A percentile compares a stretch with the other conserved stretches of the same genome.
phyloP scores from a whole-genome alignment of 2,888 invertebrate species.

The Tenthredo distinguenda region DNA sequence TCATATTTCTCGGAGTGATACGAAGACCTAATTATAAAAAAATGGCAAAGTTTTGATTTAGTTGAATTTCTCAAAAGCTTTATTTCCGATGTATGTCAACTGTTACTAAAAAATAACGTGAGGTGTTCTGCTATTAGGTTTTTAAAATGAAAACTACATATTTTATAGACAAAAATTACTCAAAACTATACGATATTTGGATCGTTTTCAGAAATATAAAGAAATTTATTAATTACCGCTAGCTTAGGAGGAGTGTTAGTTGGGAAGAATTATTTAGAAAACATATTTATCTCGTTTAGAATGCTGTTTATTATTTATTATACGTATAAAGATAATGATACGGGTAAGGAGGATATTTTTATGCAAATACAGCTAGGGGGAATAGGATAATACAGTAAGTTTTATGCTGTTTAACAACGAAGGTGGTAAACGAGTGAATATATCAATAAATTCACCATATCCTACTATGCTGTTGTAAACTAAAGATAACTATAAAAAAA shows the following conservation, averaged over 20 bases:
- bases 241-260: too few species aligned
- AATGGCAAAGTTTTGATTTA: background rate
- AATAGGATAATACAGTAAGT: constrained; percentile 38
- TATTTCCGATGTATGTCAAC: background rate
- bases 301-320: background rate
- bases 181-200: constrained; percentile 57
- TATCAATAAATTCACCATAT: constrained; percentile 44
- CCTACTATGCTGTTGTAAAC: background rate
- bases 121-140: background rate
- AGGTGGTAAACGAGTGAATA: constrained; percentile 54
- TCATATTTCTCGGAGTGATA: constrained; percentile 31
- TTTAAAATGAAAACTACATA: constrained; percentile 21
- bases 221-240: background rate
- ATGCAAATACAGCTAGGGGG: background rate
- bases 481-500: background rate
- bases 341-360: constrained; percentile 27
- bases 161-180: constrained; percentile 49
- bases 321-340: background rate
- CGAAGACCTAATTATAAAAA: background rate
- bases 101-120: constrained; percentile 1
- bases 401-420: constrained; percentile 55
- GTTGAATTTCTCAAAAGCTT: background rate
- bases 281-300: background rate
- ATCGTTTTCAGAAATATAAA: constrained; percentile 63
- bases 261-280: background rate